phyloP scores from a whole-genome alignment of 37 sponge, comb jelly and placozoan species.

The Aphrocallistes beatrix region DNA sequence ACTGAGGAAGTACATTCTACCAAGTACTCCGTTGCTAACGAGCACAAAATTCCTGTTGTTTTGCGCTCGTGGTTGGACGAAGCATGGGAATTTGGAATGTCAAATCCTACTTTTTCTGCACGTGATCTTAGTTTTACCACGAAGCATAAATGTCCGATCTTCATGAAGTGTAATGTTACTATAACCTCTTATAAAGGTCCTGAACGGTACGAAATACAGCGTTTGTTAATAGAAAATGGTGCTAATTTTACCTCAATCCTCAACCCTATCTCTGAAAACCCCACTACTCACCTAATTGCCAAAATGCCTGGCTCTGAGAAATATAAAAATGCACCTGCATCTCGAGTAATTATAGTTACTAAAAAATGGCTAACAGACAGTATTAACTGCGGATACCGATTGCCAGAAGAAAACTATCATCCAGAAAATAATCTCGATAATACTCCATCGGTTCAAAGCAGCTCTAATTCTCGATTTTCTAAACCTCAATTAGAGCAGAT shows the following conservation, averaged over 20 bases:
- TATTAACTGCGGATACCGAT: neutral
- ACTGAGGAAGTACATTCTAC: neutral
- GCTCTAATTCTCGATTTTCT: neutral
- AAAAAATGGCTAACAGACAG: neutral
- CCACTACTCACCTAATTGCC: neutral
- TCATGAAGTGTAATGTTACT: neutral
- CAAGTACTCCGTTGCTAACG: neutral
- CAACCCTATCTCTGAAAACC: neutral
- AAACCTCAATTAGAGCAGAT: neutral
- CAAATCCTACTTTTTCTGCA: neutral
- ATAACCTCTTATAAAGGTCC: neutral
- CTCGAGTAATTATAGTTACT: neutral
- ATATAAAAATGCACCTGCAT: neutral
- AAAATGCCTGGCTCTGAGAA: neutral
- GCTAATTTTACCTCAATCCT: neutral
- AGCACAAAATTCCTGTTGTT: neutral
- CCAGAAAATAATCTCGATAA: neutral
- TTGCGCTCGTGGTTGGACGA: constrained; percentile 5
- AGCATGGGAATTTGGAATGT: neutral
- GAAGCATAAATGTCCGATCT: neutral
- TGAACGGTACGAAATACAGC: neutral
- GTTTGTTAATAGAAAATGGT: neutral
- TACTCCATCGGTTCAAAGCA: too few species aligned
- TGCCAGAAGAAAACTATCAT: neutral
- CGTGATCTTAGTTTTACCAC: neutral